A percentile compares a stretch with the other conserved stretches of the same genome.
phyloP scores from a whole-genome alignment of 2,888 invertebrate genomes.

The Tethea ocularis region DNA sequence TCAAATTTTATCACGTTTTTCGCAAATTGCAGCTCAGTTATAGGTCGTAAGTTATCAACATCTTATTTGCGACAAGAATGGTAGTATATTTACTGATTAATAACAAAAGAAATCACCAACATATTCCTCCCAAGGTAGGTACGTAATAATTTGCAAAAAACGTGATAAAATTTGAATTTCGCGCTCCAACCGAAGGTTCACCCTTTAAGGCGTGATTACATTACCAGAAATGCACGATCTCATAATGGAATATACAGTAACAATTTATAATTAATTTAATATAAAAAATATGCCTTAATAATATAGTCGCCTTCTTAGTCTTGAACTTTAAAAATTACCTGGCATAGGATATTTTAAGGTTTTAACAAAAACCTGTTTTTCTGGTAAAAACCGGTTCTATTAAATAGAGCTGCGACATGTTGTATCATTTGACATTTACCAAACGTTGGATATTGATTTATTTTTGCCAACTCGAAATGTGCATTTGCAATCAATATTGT shows the following conservation, averaged over 20 bases:
- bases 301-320: constrained; percentile 3
- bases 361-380: background rate
- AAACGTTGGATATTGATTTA: background rate
- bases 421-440: background rate
- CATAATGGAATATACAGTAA: constrained; percentile 42
- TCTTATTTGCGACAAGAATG: too few species aligned
- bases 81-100: too few species aligned
- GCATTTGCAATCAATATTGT: constrained; percentile 1
- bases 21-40: too few species aligned
- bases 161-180: too few species aligned
- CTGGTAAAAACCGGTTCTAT: background rate
- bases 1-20: too few species aligned
- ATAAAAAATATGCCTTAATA: constrained; percentile 27
- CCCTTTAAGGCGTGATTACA: constrained; percentile 28
- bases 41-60: too few species aligned
- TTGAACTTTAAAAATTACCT: background rate
- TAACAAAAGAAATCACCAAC: too few species aligned
- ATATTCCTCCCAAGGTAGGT: too few species aligned
- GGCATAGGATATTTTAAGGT: background rate
- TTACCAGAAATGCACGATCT: constrained; percentile 54
- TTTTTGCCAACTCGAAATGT: background rate
- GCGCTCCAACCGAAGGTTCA: too few species aligned
- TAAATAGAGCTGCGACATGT: background rate
- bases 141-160: too few species aligned
- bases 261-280: constrained; percentile 16